These are phyloP conservation scores for Anoncus sp. DNA, from an alignment of 2,888 invertebrate species.

Conservation along the genomic window DNA sequence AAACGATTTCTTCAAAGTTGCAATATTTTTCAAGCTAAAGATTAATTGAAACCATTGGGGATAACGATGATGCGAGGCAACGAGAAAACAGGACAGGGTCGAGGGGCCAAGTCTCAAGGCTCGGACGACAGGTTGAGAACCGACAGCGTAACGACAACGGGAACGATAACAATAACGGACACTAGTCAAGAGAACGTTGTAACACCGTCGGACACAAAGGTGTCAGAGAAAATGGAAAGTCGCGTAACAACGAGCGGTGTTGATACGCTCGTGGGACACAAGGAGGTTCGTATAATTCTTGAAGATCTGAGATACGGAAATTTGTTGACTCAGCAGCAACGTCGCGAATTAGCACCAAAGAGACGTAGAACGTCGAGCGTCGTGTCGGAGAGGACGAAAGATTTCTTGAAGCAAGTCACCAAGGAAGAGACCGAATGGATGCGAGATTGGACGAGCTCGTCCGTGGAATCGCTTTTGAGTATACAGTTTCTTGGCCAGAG, in stretches of 20 bases:
- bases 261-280: not conserved
- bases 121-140: not conserved
- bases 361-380: not conserved
- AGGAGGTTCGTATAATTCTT: constrained; percentile 27
- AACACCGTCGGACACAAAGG: not conserved
- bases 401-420: constrained; percentile 6
- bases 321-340: constrained; percentile 23
- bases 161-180: not conserved
- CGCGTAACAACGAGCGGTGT: not conserved
- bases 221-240: not conserved
- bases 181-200: not conserved
- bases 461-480: not conserved
- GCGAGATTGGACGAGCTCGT: constrained; percentile 13
- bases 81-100: not conserved
- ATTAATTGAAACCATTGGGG: constrained; percentile 44
- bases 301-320: constrained; percentile 16
- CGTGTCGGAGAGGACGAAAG: not conserved
- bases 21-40: constrained; percentile 56
- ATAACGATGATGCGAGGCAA: constrained; percentile 23
- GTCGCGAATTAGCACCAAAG: constrained; percentile 3
- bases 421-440: constrained; percentile 8
- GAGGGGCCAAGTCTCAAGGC: not conserved
- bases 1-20: not conserved
- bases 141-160: not conserved
- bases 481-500: not conserved